Evolutionary conservation across 2,888 invertebrate species (phyloP).

Genomic region (Omphaloscelis lunosa): DNA sequence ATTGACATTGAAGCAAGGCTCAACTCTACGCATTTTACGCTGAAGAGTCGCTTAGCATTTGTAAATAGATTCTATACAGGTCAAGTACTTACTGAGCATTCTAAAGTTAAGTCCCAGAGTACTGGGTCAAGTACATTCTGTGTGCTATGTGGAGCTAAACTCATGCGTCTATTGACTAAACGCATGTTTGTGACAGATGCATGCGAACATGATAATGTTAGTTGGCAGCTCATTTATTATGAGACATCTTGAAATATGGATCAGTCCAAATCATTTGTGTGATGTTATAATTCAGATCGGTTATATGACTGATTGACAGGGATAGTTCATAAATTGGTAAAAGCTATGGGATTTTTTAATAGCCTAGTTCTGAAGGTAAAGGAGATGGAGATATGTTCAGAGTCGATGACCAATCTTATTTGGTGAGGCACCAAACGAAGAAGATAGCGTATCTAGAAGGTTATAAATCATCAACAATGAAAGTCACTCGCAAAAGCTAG

Average conservation of each 20-base stretch:
- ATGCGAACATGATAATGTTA: slow-evolving; percentile 8
- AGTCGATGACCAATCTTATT: background rate
- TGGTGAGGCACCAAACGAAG: background rate
- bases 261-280: background rate
- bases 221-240: slow-evolving; percentile 13
- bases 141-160: slow-evolving; percentile 30
- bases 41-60: slow-evolving; percentile 50
- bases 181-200: slow-evolving; percentile 36
- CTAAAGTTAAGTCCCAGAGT: slow-evolving; percentile 44
- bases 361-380: too few species aligned
- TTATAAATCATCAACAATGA: background rate
- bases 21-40: slow-evolving; percentile 23
- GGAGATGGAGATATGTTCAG: background rate
- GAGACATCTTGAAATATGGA: slow-evolving; percentile 11
- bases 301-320: background rate
- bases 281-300: background rate
- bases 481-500: background rate
- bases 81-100: slow-evolving; percentile 57
- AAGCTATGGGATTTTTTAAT: background rate
- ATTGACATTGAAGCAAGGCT: slow-evolving; percentile 52
- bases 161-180: slow-evolving; percentile 28
- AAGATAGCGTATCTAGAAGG: background rate
- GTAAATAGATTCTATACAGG: slow-evolving; percentile 59
- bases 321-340: background rate
- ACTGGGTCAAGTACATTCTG: slow-evolving; percentile 62